Evolutionary conservation across 2,888 invertebrate genomes (phyloP), one percentile per base, ranked within the genome.

Genomic region (Lordiphosa andalusiaca): DNA sequence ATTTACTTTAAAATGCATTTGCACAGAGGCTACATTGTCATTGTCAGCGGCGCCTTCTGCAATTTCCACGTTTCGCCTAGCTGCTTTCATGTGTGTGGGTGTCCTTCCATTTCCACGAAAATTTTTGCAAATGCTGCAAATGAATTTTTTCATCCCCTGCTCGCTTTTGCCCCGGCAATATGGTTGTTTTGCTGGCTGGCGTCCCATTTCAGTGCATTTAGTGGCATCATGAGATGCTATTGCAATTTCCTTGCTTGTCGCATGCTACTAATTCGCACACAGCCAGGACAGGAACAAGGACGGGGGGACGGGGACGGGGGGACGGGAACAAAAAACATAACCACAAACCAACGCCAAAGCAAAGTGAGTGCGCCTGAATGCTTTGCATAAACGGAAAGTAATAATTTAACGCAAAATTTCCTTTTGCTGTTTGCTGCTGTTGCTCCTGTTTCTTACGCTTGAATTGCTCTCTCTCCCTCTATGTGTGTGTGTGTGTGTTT

Each of bases 341-440:
- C 59, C 54, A 52, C 63, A 62, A 69, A 30, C 57, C 67, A 70
- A 56, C 63, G 67, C 56, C 55, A 67, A 58, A 65, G 67, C 67
- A 68, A 80, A 70, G 68, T 78, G 84, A 76, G 72, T 60, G 67
- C 67, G 71, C 64, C 83, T 76, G 73, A 80, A 85, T 84, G 86
- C 86, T 85, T 80, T 73, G 73, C 73, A 78, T 86, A 83, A 84
- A 77, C 86, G 87, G 84, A 87, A 87, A 85, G 86, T 87, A 86
- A 86, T 85, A 88, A 87, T 87, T 86, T 86, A 87, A 87, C 83
- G 86, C 75, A 84, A 84, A 86, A 84, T 83, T 75, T 85, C 77
- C 71, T 86, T 82, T 72, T 84, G 78, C 84, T 85, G 85, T 84
- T 53, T 41, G 39, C 51, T 56, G 55, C 50, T 77, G 47, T 64